A percentile compares a stretch with the other conserved stretches of the same genome.
phyloP scores from a whole-genome alignment of 2,888 invertebrate genomes.

The Mantis religiosa region DNA sequence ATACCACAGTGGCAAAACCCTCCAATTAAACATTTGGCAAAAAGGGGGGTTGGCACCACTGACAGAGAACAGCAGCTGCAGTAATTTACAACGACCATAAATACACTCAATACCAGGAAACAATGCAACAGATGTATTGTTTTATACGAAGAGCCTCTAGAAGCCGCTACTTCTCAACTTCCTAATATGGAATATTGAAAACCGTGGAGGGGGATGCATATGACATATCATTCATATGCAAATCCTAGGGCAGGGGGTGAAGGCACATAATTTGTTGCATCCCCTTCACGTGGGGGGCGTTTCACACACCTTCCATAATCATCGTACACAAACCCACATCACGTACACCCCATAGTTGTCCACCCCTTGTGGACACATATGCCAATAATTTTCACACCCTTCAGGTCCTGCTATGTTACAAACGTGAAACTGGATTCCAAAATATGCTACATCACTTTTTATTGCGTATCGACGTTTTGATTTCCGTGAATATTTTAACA shows the following conservation, averaged over 20 bases:
- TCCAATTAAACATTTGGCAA: background rate
- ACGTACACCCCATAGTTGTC: background rate
- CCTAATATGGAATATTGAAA: constrained; percentile 7
- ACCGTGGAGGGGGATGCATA: constrained; percentile 3
- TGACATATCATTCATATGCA: constrained; percentile 28
- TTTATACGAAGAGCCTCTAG: background rate
- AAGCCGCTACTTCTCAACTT: background rate
- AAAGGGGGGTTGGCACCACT: background rate
- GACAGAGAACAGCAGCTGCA: background rate
- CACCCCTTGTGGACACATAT: background rate
- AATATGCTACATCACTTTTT: too few species aligned
- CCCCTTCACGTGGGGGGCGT: constrained; percentile 17
- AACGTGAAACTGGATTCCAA: background rate
- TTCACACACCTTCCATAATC: constrained; percentile 25
- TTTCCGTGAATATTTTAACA: too few species aligned
- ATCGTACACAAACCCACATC: background rate
- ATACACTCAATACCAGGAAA: background rate
- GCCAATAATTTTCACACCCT: background rate
- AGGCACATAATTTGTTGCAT: constrained; percentile 20
- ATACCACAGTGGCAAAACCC: background rate
- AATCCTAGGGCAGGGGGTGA: constrained; percentile 16
- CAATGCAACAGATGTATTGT: background rate
- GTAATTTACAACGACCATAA: background rate
- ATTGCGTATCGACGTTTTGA: too few species aligned
- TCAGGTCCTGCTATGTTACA: background rate